These are phyloP conservation scores for Monoplex corrugatus DNA, from an alignment of 2,888 invertebrate genomes.

Conservation along the genomic window DNA sequence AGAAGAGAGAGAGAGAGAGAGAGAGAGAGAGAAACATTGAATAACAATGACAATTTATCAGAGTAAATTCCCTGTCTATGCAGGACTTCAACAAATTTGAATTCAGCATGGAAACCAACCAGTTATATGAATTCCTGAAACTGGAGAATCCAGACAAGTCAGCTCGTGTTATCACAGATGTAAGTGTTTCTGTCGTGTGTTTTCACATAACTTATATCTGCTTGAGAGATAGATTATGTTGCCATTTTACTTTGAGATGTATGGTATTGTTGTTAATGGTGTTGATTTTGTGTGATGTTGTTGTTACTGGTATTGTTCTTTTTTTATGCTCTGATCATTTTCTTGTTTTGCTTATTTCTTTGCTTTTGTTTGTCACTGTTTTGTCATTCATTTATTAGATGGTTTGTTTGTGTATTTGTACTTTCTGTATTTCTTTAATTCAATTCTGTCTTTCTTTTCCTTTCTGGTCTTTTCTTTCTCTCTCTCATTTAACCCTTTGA, in stretches of 20 bases:
- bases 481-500: too few species aligned
- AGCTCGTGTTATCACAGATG: conserved; percentile 45
- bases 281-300: neutral
- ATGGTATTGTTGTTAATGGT: neutral
- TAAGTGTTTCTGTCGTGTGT: neutral
- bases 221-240: too few species aligned
- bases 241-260: neutral
- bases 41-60: too few species aligned
- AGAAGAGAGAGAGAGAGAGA: too few species aligned
- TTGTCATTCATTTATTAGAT: too few species aligned
- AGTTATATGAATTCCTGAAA: conserved; percentile 89
- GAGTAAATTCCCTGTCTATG: conserved; percentile 65
- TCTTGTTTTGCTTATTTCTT: neutral
- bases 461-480: too few species aligned
- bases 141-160: conserved; percentile 66
- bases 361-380: neutral
- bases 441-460: too few species aligned
- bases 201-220: too few species aligned
- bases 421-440: too few species aligned
- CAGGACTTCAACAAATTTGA: conserved; percentile 97
- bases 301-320: neutral
- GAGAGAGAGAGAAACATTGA: too few species aligned
- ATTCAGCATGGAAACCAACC: conserved; percentile 94
- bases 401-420: too few species aligned
- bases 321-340: neutral